These are phyloP conservation scores for Ctenopoma kingsleyae DNA, from an alignment of 2,797 vertebrate genomes.

Conservation along the genomic window DNA sequence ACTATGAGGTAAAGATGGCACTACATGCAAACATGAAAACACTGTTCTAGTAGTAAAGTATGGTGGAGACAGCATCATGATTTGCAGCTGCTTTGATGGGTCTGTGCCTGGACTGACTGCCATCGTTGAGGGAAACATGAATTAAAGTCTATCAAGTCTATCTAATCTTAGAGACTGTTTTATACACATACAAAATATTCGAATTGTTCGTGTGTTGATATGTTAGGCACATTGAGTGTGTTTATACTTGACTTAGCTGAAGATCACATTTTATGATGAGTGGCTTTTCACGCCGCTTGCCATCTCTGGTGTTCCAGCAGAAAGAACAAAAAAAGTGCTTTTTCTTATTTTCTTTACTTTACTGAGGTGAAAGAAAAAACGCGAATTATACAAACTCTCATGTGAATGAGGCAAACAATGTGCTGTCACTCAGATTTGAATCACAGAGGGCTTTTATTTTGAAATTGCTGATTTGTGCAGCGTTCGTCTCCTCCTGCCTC, in stretches of 20 bases:
- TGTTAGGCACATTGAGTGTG: no score
- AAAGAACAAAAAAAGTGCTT: constrained; percentile 10
- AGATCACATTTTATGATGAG: not conserved
- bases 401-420: constrained; percentile 50
- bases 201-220: not conserved
- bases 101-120: not conserved
- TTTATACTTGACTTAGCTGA: not conserved
- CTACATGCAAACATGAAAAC: not conserved
- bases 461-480: constrained; percentile 78
- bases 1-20: not conserved
- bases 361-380: constrained; percentile 34
- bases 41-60: not conserved
- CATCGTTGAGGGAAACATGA: not conserved
- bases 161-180: not conserved
- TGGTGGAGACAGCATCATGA: not conserved
- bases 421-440: constrained; percentile 73
- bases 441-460: constrained; percentile 78
- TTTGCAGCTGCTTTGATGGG: no score
- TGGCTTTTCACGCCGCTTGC: not conserved
- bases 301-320: constrained; percentile 9
- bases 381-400: constrained; percentile 40
- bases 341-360: constrained; percentile 41
- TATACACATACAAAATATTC: not conserved
- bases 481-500: constrained; percentile 62
- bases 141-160: not conserved